Evolutionary conservation across 2,888 invertebrate species (phyloP).

Genomic region (Hoplodrina ambigua): DNA sequence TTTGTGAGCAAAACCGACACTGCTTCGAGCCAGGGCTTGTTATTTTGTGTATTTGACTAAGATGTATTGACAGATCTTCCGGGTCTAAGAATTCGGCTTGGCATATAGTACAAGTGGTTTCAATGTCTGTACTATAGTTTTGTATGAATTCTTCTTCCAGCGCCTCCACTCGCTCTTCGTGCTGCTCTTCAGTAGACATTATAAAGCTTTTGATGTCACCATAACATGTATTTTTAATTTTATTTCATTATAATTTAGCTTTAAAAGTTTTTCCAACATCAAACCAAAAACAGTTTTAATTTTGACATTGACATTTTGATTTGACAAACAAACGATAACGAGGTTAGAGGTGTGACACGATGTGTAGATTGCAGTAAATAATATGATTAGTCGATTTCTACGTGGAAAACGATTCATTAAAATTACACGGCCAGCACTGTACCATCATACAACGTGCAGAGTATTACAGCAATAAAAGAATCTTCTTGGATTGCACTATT

Average conservation of each 20-base stretch:
- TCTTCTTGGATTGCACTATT: no score
- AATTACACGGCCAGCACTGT: no score
- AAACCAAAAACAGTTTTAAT: background rate
- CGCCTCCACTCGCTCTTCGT: constrained; percentile 33
- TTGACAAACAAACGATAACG: background rate
- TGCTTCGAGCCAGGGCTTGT: constrained; percentile 8
- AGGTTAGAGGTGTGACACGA: background rate
- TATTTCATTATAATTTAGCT: background rate
- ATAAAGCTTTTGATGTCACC: constrained; percentile 12
- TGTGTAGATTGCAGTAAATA: no score
- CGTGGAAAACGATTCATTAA: background rate
- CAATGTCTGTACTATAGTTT: constrained; percentile 27
- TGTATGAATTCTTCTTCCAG: constrained; percentile 36
- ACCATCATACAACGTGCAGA: no score
- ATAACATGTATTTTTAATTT: constrained; percentile 2
- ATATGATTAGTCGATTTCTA: constrained; percentile 14
- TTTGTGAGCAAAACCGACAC: constrained; percentile 75
- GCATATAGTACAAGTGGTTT: constrained; percentile 57
- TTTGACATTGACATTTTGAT: constrained; percentile 29
- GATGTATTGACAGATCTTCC: constrained; percentile 77
- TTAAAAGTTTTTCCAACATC: background rate
- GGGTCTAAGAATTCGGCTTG: constrained; percentile 77
- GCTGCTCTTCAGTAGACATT: constrained; percentile 49
- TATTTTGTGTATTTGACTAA: constrained; percentile 73
- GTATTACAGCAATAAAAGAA: no score